Conservation (phyloP, 2,888 invertebrate species). For the Drosophila bunnanda region DNA sequence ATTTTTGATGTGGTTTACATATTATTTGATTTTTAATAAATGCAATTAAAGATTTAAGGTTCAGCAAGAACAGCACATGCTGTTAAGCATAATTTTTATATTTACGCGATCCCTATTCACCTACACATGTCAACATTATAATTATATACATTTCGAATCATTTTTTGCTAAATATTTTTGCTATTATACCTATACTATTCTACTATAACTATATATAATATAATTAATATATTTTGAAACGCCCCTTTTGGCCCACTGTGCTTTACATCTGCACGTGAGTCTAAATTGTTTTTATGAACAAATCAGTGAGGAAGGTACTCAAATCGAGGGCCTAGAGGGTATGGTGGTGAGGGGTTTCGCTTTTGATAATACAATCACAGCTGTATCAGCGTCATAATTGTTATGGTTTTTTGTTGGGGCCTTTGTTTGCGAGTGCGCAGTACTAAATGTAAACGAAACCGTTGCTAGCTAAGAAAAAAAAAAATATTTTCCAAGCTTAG, state of each 20-base stretch:
- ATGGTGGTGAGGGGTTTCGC: not conserved
- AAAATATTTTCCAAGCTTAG: constrained; percentile 37
- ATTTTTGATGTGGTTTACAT: too few relatives aligned
- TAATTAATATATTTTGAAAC: too few relatives aligned
- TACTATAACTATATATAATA: too few relatives aligned
- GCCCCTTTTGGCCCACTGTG: constrained; percentile 53
- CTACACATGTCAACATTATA: too few relatives aligned
- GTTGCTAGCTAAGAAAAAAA: constrained; percentile 13
- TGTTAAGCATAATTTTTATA: too few relatives aligned
- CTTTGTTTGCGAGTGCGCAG: constrained; percentile 31
- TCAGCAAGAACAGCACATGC: too few relatives aligned
- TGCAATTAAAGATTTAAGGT: too few relatives aligned
- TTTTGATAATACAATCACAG: constrained; percentile 40
- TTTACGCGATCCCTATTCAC: too few relatives aligned
- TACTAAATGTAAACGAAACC: constrained; percentile 34
- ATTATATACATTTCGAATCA: too few relatives aligned
- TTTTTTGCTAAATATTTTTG: too few relatives aligned
- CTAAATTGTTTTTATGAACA: constrained; percentile 16
- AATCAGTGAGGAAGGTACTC: not conserved
- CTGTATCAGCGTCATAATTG: constrained; percentile 24
- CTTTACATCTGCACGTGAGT: constrained; percentile 59
- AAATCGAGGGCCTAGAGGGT: not conserved
- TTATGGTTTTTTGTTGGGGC: constrained; percentile 1
- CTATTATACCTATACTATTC: too few relatives aligned
- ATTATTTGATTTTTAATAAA: too few relatives aligned